A percentile compares a stretch with the other conserved stretches of the same genome.
Evolutionary conservation across 2,113 vertebrate genomes (phyloP).

Genomic region (Ictidomys tridecemlineatus): DNA sequence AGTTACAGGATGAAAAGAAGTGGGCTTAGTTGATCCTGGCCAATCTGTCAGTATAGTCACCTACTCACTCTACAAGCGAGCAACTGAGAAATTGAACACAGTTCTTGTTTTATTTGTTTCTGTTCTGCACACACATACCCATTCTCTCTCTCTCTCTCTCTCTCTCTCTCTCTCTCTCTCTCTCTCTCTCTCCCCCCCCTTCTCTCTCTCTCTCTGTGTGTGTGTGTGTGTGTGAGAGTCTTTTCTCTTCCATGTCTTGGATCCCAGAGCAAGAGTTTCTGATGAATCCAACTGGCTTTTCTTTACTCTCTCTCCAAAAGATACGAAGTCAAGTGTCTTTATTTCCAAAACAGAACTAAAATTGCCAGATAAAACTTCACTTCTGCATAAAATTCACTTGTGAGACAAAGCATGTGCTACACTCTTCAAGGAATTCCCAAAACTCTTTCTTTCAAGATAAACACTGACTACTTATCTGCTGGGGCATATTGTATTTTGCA

Average conservation of each 20-base stretch:
- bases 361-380: neutral
- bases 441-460: neutral
- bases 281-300: neutral
- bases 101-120: neutral
- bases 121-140: neutral
- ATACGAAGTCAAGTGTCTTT: neutral
- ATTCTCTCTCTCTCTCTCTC: neutral
- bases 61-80: neutral
- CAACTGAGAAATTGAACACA: too few relatives aligned
- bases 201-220: too few relatives aligned
- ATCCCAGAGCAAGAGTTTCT: neutral
- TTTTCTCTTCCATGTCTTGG: neutral
- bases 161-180: too few relatives aligned
- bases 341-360: neutral
- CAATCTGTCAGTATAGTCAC: neutral
- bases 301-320: neutral
- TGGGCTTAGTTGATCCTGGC: neutral
- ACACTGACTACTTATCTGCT: neutral
- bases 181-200: too few relatives aligned
- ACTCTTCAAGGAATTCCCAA: neutral
- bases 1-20: fast-evolving
- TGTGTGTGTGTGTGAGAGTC: too few relatives aligned
- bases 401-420: neutral
- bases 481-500: neutral
- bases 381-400: neutral